Conservation (phyloP, 2,797 vertebrate species). For the Sylvilagus floridanus region DNA sequence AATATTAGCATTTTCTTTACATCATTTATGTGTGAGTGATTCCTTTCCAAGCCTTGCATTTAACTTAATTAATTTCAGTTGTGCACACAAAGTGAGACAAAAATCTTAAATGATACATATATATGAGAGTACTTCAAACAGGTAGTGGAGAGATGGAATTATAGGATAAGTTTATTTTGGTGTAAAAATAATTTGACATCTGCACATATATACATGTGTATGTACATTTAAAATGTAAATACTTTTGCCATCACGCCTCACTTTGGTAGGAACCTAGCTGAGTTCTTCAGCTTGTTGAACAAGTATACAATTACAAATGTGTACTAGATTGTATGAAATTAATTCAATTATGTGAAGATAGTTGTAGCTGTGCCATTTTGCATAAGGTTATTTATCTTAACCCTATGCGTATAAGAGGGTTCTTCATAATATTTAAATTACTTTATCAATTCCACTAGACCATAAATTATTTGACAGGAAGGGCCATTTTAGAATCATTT, state of each 20-base stretch:
- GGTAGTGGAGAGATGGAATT: too few species aligned
- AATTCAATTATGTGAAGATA: not conserved
- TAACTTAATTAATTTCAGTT: not conserved
- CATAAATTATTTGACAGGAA: not conserved
- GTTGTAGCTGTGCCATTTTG: not conserved
- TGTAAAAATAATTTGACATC: too few species aligned
- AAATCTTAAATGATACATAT: not conserved
- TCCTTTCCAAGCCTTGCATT: not conserved
- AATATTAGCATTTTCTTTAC: not conserved
- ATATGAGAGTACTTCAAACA: too few species aligned
- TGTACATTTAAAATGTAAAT: not conserved
- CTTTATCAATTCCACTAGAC: not conserved
- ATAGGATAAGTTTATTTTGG: too few species aligned
- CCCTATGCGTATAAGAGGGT: rapidly evolving
- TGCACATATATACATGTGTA: not conserved
- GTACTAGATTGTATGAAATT: not conserved
- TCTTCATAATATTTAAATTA: not conserved
- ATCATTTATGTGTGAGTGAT: not conserved
- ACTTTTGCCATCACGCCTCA: not conserved
- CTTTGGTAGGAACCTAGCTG: not conserved
- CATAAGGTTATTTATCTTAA: not conserved
- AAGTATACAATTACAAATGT: not conserved
- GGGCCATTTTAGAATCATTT: not conserved
- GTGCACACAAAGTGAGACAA: not conserved
- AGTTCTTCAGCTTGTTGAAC: not conserved